Conservation (phyloP, 2,888 invertebrate genomes). For the Ornithoptera alexandrae region DNA sequence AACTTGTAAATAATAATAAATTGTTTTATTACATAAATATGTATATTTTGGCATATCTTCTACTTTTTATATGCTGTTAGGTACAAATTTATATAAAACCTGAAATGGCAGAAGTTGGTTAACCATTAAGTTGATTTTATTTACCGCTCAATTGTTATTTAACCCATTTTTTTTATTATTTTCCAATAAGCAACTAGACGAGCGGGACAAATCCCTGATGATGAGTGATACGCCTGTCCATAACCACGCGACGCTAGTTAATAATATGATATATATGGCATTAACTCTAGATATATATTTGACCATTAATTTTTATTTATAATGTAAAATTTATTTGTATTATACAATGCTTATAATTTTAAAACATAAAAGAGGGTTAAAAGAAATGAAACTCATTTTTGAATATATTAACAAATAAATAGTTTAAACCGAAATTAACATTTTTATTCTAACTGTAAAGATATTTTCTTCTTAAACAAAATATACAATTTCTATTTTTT, state of each 20-base stretch:
- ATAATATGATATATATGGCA: too few species aligned
- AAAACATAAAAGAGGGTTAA: not conserved
- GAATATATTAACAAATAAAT: constrained; percentile 73
- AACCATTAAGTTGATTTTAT: too few species aligned
- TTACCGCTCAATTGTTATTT: too few species aligned
- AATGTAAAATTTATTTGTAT: not conserved
- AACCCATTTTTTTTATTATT: too few species aligned
- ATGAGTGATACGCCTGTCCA: too few species aligned
- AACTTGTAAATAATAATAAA: constrained; percentile 5
- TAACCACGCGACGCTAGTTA: too few species aligned
- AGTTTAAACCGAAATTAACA: constrained; percentile 74
- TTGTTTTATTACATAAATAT: not conserved
- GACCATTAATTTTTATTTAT: not conserved
- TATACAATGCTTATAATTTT: not conserved
- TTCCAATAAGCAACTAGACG: too few species aligned
- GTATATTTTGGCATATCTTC: not conserved
- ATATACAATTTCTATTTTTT: constrained; percentile 52
- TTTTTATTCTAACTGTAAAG: constrained; percentile 53
- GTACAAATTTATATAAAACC: not conserved
- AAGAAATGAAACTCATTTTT: constrained; percentile 5
- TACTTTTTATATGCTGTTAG: not conserved
- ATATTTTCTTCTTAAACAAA: constrained; percentile 68
- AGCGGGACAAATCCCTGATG: too few species aligned
- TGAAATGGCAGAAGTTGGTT: too few species aligned
- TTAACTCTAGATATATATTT: too few species aligned